phyloP scores from a whole-genome alignment of 2,797 vertebrate species.

The Poecilia gillii region DNA sequence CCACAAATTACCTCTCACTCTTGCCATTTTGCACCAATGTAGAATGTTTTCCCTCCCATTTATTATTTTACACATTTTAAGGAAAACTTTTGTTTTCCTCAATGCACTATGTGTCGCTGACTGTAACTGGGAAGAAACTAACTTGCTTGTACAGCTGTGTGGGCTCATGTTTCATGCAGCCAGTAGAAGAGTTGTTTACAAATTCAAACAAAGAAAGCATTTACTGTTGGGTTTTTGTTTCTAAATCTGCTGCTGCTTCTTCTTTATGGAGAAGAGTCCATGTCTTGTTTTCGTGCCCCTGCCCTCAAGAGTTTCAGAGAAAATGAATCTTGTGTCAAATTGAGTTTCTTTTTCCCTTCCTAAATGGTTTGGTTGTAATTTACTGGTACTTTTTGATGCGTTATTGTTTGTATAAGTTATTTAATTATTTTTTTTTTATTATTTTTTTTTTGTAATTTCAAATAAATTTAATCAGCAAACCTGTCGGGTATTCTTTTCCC shows the following conservation, averaged over 20 bases:
- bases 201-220: slow-evolving; percentile 18
- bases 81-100: slow-evolving; percentile 23
- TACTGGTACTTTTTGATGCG: slow-evolving; percentile 44
- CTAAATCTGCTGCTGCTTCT: slow-evolving; percentile 75
- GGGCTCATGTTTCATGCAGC: slow-evolving; percentile 26
- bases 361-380: slow-evolving; percentile 32
- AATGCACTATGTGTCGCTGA: slow-evolving; percentile 32
- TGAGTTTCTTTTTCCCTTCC: slow-evolving; percentile 17
- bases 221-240: slow-evolving; percentile 46
- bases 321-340: slow-evolving; percentile 34
- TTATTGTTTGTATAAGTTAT: slow-evolving; percentile 51
- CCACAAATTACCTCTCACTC: slow-evolving; percentile 61
- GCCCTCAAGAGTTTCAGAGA: slow-evolving; percentile 21
- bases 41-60: slow-evolving; percentile 14
- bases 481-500: background rate
- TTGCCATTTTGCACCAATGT: slow-evolving; percentile 74
- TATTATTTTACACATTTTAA: slow-evolving; percentile 31
- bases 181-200: slow-evolving; percentile 66
- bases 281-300: slow-evolving; percentile 17
- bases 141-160: slow-evolving; percentile 51
- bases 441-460: slow-evolving; percentile 29
- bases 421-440: slow-evolving; percentile 32
- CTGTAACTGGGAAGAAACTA: slow-evolving; percentile 42
- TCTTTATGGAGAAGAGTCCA: slow-evolving; percentile 29
- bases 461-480: slow-evolving; percentile 66